Percentiles rank a stretch among this genome's conserved stretches.
phyloP scores from a whole-genome alignment of 2,797 vertebrate genomes.

The Halcyon badia region DNA sequence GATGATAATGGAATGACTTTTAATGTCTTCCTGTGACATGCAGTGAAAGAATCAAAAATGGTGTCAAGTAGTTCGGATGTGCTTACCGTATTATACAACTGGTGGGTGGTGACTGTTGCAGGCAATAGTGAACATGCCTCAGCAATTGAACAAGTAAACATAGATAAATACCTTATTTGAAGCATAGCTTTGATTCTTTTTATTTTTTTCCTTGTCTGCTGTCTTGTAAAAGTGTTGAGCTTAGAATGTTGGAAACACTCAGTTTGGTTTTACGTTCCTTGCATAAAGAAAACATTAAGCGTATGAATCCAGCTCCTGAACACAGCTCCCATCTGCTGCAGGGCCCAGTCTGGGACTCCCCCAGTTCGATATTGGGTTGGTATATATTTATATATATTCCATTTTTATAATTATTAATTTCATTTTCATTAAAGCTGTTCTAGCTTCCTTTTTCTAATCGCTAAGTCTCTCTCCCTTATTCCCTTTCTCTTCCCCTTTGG shows the following conservation, averaged over 20 bases:
- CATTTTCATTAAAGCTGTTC: no score
- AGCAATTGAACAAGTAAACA: not conserved
- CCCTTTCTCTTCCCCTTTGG: no score
- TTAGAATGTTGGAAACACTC: not conserved
- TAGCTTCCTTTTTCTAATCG: no score
- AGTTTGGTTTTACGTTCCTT: not conserved
- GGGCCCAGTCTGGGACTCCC: no score
- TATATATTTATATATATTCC: no score
- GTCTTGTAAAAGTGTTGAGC: not conserved
- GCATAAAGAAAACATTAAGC: not conserved
- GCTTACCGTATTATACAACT: not conserved
- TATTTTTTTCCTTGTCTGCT: not conserved
- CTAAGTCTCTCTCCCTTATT: no score
- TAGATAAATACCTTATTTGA: not conserved
- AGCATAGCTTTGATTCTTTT: accelerated
- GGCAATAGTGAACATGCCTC: not conserved
- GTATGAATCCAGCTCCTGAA: no score
- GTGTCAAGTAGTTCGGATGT: not conserved
- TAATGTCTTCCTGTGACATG: not conserved
- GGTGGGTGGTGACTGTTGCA: not conserved
- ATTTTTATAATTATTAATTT: no score
- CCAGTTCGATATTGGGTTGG: no score
- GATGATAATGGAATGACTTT: not conserved
- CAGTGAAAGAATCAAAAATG: not conserved
- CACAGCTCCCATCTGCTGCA: no score